Evolutionary conservation across 2,888 invertebrate species (phyloP).

Genomic region (Laspeyria flexula): DNA sequence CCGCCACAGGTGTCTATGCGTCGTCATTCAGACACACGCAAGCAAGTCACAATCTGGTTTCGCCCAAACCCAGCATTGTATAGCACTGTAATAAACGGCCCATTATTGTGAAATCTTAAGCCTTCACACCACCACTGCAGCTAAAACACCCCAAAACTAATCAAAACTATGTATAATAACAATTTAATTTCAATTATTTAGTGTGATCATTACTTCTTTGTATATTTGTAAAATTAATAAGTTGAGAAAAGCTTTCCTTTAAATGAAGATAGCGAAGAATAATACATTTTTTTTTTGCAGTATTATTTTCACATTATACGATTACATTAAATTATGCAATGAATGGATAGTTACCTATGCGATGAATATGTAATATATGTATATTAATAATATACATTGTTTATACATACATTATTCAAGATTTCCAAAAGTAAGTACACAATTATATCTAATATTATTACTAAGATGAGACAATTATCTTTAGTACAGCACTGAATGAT

Average conservation of each 20-base stretch:
- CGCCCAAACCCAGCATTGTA: conserved; percentile 38
- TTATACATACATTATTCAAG: background rate
- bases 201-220: conserved; percentile 1
- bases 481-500: background rate
- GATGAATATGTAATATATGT: too few relatives aligned
- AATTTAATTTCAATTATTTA: conserved; percentile 21
- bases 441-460: background rate
- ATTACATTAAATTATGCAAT: background rate
- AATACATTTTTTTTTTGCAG: background rate
- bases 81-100: conserved; percentile 38
- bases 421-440: background rate
- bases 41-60: conserved; percentile 33
- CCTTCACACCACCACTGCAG: conserved; percentile 22
- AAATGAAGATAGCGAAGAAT: too few relatives aligned
- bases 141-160: conserved; percentile 25
- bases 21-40: conserved; percentile 27
- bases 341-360: too few relatives aligned
- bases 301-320: background rate
- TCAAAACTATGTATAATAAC: conserved; percentile 39
- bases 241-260: background rate
- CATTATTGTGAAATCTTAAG: conserved; percentile 26
- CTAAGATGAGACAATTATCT: background rate
- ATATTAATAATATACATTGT: background rate
- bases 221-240: background rate
- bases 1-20: conserved; percentile 49